Evolutionary conservation across 2,888 invertebrate species (phyloP), one percentile per base, ranked within the genome.

Genomic region (Drosophila borborema): DNA sequence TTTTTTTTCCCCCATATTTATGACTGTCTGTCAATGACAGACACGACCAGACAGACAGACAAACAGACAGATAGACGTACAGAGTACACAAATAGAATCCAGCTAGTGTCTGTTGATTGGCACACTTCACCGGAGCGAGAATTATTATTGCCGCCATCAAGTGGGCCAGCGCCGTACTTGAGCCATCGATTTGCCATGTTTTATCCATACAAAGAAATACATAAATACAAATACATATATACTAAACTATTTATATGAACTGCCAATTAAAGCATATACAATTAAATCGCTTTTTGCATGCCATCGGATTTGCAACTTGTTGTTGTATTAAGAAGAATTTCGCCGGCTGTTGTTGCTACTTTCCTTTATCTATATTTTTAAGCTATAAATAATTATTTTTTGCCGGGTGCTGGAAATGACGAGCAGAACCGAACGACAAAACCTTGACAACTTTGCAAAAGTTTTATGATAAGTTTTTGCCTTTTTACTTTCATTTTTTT

Each of bases 361-460:
- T 31, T 54, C 14, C 7, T 34, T 49, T 51, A 38, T 38, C 6
- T 56, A 23, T 49, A 8, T 53, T 59, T 68, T 68, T 78, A 79
- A 75, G 63, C 61, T 68, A 75, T 68, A 74, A 63, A 77, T 77
- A 79, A 75, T 72, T 65, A 68, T 79, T 65, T 56, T 56, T 71
- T 28, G 67, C 61, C 40, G 38, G 59, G 62, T 61, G 48, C 64
- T 78, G 72, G 53, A 79, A 78, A 78, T 78, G 79, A 75, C 65
- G 65, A 67, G 38, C 46, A 56, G 62, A 34, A 62, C 64, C 58
- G 68, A 72, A 82, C 61, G 77, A 74, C 79, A 85, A 82, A 86
- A 84, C 76, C 84, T 88, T 88, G 84, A 86, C 82, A 86, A 89
- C 86, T 86, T 83, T 82, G 54, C 56, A 75, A 77, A 85, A 88